phyloP scores from a whole-genome alignment of 1,140 invertebrate species.

The Apolygus lucorum region DNA sequence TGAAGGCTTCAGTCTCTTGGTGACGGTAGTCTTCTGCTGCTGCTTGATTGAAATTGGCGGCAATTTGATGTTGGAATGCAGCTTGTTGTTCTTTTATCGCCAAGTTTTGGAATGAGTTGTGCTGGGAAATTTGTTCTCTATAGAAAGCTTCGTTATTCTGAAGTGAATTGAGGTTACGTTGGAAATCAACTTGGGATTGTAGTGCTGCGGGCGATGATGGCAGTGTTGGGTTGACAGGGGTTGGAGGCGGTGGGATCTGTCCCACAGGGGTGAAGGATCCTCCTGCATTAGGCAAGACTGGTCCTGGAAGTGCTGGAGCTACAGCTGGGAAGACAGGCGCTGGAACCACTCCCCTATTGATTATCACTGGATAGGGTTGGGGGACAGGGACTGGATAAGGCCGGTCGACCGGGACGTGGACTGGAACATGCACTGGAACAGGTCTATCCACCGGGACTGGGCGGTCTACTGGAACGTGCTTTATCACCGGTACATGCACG shows the following conservation, averaged over 20 bases:
- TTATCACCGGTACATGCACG: too few species aligned
- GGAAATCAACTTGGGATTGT: not conserved
- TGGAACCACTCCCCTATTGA: not conserved
- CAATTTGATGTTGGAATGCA: not conserved
- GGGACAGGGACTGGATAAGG: not conserved
- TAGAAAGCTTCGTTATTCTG: not conserved
- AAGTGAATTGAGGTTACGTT: not conserved
- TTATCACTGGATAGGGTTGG: not conserved
- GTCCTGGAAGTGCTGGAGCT: not conserved
- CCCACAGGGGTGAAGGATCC: not conserved
- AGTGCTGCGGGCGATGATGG: not conserved
- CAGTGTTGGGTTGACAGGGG: not conserved
- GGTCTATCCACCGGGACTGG: slow-evolving; percentile 1
- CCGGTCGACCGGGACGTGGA: slow-evolving; percentile 4
- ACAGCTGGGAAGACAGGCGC: not conserved
- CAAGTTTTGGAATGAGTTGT: not conserved
- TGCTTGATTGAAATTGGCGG: not conserved
- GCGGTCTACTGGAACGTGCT: not conserved
- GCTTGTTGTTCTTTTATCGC: not conserved
- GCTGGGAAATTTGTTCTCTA: not conserved
- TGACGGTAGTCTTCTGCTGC: not conserved
- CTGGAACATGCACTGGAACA: not conserved
- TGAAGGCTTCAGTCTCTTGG: not conserved
- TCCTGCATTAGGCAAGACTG: not conserved
- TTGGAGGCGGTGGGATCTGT: not conserved